A percentile compares a stretch with the other conserved stretches of the same genome.
phyloP scores from a whole-genome alignment of 2,113 vertebrate species.

The Candoia aspera region DNA sequence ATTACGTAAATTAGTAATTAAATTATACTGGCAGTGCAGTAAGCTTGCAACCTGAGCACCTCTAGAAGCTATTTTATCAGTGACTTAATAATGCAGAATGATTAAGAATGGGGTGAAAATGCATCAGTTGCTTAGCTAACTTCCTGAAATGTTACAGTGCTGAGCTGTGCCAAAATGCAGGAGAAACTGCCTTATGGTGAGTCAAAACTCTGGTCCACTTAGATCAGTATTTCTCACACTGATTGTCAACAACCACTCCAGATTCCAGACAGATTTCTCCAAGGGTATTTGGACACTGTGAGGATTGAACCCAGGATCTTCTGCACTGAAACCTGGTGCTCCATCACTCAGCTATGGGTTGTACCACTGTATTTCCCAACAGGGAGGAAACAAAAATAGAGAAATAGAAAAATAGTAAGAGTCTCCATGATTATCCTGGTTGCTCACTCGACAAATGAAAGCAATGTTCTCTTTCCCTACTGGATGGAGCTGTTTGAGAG shows the following conservation, averaged over 20 bases:
- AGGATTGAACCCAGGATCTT: not conserved
- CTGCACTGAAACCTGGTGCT: not conserved
- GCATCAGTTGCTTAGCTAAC: not conserved
- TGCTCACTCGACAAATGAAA: too few relatives aligned
- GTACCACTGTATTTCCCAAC: not conserved
- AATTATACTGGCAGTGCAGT: not conserved
- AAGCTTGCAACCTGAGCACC: not conserved
- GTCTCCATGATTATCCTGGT: too few relatives aligned
- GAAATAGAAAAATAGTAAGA: not conserved
- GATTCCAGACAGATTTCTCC: not conserved
- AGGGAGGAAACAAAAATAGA: too few relatives aligned
- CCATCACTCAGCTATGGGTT: not conserved
- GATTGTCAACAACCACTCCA: not conserved
- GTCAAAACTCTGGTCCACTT: not conserved
- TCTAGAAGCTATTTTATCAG: not conserved
- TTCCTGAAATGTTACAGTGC: not conserved
- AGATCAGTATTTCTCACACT: not conserved
- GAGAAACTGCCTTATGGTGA: not conserved
- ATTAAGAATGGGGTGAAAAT: not conserved
- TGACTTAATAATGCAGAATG: not conserved
- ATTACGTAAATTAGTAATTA: not conserved
- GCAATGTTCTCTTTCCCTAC: too few relatives aligned
- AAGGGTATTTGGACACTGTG: not conserved
- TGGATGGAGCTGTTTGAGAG: too few relatives aligned
- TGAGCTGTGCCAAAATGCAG: not conserved